These are phyloP conservation scores for Hystrix brachyura DNA, from an alignment of 2,113 vertebrate genomes.

Conservation along the genomic window DNA sequence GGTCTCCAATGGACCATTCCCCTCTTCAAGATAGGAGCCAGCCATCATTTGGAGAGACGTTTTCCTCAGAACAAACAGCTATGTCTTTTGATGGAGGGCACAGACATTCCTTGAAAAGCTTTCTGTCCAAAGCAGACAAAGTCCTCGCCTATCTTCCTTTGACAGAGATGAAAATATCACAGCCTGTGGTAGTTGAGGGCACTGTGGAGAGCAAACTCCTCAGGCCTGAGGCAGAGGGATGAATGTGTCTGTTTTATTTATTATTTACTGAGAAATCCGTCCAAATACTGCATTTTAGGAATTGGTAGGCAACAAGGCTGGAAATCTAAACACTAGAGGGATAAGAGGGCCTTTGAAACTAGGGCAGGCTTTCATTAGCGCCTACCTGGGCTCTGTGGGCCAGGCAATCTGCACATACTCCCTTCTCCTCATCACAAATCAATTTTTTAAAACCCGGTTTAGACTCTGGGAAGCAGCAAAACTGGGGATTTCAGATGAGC, in stretches of 20 bases:
- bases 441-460: constrained; percentile 66
- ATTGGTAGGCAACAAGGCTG: neutral
- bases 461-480: constrained; percentile 43
- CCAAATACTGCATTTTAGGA: constrained; percentile 61
- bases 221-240: neutral
- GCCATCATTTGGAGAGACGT: neutral
- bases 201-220: neutral
- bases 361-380: constrained; percentile 36
- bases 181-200: neutral
- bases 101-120: constrained; percentile 54
- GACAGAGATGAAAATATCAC: constrained; percentile 65
- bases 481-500: constrained; percentile 73
- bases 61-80: neutral
- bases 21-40: neutral
- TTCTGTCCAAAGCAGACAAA: constrained; percentile 51
- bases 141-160: constrained; percentile 32
- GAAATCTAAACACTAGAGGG: constrained; percentile 37
- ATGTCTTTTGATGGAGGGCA: neutral
- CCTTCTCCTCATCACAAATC: constrained; percentile 41
- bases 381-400: neutral
- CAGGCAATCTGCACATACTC: neutral
- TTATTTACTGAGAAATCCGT: constrained; percentile 68
- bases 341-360: constrained; percentile 62
- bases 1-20: neutral
- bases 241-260: constrained; percentile 64